These are phyloP conservation scores for Pardalotus punctatus DNA, from an alignment of 2,113 vertebrate species.

Conservation along the genomic window DNA sequence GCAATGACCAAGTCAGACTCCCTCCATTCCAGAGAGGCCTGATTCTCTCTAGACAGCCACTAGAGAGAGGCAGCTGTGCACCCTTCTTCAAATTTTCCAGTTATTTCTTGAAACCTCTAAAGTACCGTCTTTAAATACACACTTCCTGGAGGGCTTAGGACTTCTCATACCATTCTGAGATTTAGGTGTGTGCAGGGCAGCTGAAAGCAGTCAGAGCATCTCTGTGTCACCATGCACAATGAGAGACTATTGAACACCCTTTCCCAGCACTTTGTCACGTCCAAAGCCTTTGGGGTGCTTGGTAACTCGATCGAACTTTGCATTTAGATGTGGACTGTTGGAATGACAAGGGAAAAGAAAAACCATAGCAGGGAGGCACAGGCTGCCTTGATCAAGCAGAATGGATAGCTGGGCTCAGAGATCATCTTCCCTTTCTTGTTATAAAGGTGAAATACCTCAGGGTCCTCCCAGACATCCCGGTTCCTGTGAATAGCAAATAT, in stretches of 20 bases:
- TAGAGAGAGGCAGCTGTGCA: background rate
- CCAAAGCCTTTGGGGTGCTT: background rate
- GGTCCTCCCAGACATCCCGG: slow-evolving; percentile 67
- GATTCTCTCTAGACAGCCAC: background rate
- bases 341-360: background rate
- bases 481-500: slow-evolving; percentile 74
- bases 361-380: background rate
- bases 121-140: background rate
- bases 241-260: background rate
- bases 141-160: background rate
- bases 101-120: background rate
- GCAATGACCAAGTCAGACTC: background rate
- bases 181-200: background rate
- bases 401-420: background rate
- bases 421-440: background rate
- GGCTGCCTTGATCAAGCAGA: background rate
- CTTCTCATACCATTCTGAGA: background rate
- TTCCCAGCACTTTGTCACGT: background rate
- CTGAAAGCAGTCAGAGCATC: background rate
- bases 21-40: background rate
- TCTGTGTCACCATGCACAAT: background rate
- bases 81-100: background rate
- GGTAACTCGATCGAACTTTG: fast-evolving
- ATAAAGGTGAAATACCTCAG: slow-evolving; percentile 61
- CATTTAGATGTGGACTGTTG: background rate